Evolutionary conservation across 2,797 vertebrate species (phyloP), one percentile per base, ranked within the genome.

Genomic region (Poecilia picta): DNA sequence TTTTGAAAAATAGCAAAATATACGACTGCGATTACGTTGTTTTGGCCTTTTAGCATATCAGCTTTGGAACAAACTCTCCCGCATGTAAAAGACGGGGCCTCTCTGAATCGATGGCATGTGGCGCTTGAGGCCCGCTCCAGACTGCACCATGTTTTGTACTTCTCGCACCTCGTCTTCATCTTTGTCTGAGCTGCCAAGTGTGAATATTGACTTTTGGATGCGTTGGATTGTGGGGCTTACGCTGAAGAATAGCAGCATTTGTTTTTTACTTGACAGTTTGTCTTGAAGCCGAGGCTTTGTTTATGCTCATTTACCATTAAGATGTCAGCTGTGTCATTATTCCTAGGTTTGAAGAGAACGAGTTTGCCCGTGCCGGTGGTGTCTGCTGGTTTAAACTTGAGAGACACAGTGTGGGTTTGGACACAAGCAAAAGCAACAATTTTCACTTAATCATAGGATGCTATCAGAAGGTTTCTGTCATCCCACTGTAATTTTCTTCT

Each of bases 121-220:
- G 79, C 66, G 78, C 90, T 90, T 78, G 36, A 82, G 81, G 36
- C 77, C 79, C 23, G 66, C 82, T 18, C 80, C 78, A 81, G 85
- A 85, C 55, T 83, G 87, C 80, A 88, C 68, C 25, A 23, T 23
- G 86, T 43, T 62, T 88, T 80, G 79, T 81, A 55, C 76, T 18
- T 55, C 75, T 90, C 72, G 45, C 83, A 83, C 83, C 82, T 90
- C 83, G 86, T 92, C 86, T 92, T 93, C 83, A 89, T 93, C 88
- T 92, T 87, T 86, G 85, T 90, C 88, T 89, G 80, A 85, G 83
- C 78, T 91, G 89, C 87, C 85, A 87, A 83, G 86, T 85, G 88
- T 73, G 81, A 82, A 81, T 93, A 93, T 94, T 90, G 91, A 93
- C 92, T 92, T 93, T 91, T 89, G 72, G 81, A 85, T 73, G 81